Conservation (phyloP, 2,797 vertebrate species). For the Rhinatrema bivittatum region DNA sequence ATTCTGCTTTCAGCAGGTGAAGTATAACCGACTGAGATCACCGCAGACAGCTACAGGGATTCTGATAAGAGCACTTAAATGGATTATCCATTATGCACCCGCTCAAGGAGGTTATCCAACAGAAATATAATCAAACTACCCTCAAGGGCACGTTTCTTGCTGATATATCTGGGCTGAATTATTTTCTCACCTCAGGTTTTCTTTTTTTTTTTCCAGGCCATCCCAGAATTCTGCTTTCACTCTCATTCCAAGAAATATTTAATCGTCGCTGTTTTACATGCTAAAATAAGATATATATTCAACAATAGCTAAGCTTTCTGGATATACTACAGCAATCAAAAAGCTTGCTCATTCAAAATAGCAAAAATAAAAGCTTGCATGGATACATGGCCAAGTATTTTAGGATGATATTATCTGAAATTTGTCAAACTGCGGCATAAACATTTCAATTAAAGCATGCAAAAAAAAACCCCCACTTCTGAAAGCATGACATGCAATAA, state of each 20-base stretch:
- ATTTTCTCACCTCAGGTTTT: too few relatives aligned
- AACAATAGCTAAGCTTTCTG: neutral
- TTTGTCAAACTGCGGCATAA: neutral
- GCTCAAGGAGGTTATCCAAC: conserved; percentile 58
- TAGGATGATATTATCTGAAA: neutral
- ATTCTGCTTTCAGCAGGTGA: conserved; percentile 17
- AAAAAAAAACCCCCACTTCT: too few relatives aligned
- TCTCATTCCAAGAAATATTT: neutral
- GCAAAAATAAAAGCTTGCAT: neutral
- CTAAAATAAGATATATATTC: neutral
- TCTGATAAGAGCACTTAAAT: conserved; percentile 63
- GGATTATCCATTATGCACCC: conserved; percentile 60
- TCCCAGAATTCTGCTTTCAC: neutral
- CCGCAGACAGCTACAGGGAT: conserved; percentile 41
- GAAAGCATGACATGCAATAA: too few relatives aligned
- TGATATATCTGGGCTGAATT: conserved; percentile 38
- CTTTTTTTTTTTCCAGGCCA: neutral
- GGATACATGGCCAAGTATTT: neutral
- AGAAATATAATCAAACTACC: conserved; percentile 53
- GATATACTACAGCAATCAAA: neutral
- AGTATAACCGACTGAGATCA: conserved; percentile 32
- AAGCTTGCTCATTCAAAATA: neutral
- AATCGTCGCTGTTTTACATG: neutral
- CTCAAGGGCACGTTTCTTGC: conserved; percentile 39
- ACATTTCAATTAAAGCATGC: neutral